Base-by-base conservation (phyloP, 2,797 vertebrate genomes). In the Brachyalestes nurse region DNA sequence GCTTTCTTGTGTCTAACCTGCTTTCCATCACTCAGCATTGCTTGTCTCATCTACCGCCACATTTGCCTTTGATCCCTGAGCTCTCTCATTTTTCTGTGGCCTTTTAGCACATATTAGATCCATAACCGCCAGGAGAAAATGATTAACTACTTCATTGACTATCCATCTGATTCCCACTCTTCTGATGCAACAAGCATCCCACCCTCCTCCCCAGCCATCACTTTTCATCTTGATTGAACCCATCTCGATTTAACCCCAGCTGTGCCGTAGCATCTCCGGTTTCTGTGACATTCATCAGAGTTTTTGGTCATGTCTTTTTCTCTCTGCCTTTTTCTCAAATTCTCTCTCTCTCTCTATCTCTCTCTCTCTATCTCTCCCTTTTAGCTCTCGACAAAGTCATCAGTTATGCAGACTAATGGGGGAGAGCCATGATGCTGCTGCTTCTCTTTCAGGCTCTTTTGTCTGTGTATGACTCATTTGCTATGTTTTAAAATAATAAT, bases 401-500 rank as follows among this genome's bases (percentile, higher is more conserved):
- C 40, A 25, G 55, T 83, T n/a, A 55, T 64, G 34, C 81, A 23
- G 51, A 80, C 49, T 81, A 77, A 42, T 74, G 78, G 28, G 72
- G 72, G 85, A 89, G 79, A 69, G 82, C 62, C 55, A 73, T 78
- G 42, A 84, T 62, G 77, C 62, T 78, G 76, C 51, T 67, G 58
- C 73, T 80, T 81, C 55, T 66, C 58, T 14, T 62, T 74, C 17
- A 23, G 19, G 10, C 66, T 25, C 21, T 13, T 51, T 55, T 16
- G 0, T 69, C 4, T 47, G 4, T 72, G 55, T 62, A 25, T 38
- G 58, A 49, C 17, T 58, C 69, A 42, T 23, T 51, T 23, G 16
- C 21, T 23, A n/a, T 40, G n/a, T 58, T 14, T 51, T 47, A 38
- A 51, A 74, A 53, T 23, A 25, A 45, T 1, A 3, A 8, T 34